Evolutionary conservation across 2,113 vertebrate species (phyloP), one percentile per base, ranked within the genome.

Genomic region (Dunckerocampus dactyliophorus): DNA sequence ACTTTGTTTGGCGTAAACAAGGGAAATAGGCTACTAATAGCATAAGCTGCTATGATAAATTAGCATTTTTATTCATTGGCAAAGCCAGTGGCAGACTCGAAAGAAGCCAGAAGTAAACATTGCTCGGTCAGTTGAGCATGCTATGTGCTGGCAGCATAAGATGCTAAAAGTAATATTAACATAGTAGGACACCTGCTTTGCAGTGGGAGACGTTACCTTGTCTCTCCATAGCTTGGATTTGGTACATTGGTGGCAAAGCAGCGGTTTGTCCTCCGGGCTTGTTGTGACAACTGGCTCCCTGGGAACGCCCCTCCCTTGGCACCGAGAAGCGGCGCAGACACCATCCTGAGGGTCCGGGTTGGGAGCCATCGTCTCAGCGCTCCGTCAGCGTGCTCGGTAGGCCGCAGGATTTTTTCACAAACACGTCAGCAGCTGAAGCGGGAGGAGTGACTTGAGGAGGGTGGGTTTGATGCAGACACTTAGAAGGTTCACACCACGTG

Each of bases 271-370:
- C 51, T 51, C 56, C n/a, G 54, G 69, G 66, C 67, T 82, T 80
- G 54, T 47, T 47, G 57, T 60, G 81, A 85, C 82, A 81, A 69
- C 75, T 72, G 71, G 65, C 76, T 76, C 74, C 62, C 69, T 49
- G 71, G 71, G 80, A 84, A 80, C 74, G 60, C 31, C 14, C 50
- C 63, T 71, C 77, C 74, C 63, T 69, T 81, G 72, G 73, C 71
- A 69, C 62, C 57, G 75, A 74, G 69, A 76, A 77, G 67, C 20
- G 37, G 59, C 75, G 65, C 74, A 75, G 79, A 80, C 80, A 65
- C 65, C 62, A 49, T 79, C 82, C 80, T 43, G 59, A 50, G 77
- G 82, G 67, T 69, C 45, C 22, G 47, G 46, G 47, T 67, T 51
- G 17, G 13, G 67, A 72, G 55, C 53, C 22, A 17, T 65, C 19